A percentile compares a stretch with the other conserved stretches of the same genome.
Conservation (phyloP, 2,113 vertebrate species). For the Mus pahari region DNA sequence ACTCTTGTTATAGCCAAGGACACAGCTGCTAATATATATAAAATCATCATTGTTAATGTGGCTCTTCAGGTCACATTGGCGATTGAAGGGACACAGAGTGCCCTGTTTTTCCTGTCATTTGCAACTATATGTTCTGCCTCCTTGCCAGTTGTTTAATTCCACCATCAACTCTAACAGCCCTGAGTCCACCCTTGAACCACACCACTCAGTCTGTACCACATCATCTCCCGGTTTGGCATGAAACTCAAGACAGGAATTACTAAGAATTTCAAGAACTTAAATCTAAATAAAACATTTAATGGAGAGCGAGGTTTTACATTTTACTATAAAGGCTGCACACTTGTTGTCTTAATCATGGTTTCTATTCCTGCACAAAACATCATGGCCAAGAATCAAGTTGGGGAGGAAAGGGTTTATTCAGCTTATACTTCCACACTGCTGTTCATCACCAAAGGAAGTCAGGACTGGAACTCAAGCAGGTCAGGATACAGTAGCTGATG, state of each 20-base stretch:
- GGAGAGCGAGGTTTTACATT: not conserved
- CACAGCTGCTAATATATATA: not conserved
- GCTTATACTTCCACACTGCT: too few species aligned
- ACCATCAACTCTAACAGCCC: fast-evolving
- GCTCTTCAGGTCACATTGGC: not conserved
- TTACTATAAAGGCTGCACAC: not conserved
- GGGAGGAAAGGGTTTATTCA: too few species aligned
- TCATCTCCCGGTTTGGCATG: not conserved
- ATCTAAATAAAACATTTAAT: not conserved
- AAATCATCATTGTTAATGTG: not conserved
- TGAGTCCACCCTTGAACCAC: fast-evolving
- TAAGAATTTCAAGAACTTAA: not conserved
- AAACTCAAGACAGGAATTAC: not conserved
- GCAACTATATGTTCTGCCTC: not conserved
- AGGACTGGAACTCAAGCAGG: too few species aligned
- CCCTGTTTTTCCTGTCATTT: not conserved
- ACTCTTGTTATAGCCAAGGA: not conserved
- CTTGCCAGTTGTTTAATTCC: not conserved
- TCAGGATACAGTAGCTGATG: too few species aligned
- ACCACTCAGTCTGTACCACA: not conserved
- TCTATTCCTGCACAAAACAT: too few species aligned
- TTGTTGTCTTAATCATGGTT: too few species aligned
- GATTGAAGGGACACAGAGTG: not conserved
- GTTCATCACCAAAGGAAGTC: too few species aligned
- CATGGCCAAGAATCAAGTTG: too few species aligned